These are phyloP conservation scores for Asteroscopus sphinx DNA, from an alignment of 2,888 invertebrate species.

Conservation along the genomic window DNA sequence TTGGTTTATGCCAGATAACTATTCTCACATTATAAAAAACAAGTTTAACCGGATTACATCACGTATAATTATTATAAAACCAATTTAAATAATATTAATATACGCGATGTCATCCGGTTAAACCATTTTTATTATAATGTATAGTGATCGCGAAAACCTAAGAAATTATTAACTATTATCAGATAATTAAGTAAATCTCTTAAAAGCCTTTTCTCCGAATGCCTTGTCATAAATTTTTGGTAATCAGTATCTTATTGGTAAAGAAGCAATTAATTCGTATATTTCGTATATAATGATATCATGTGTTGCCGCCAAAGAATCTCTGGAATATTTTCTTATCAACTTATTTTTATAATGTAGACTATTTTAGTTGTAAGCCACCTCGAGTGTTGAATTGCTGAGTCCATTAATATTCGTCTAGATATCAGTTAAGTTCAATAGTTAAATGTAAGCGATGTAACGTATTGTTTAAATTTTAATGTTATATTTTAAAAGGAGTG, in stretches of 20 bases:
- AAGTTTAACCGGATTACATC: too few relatives aligned
- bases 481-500: conserved; percentile 83
- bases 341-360: conserved; percentile 80
- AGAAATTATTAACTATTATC: too few relatives aligned
- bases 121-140: too few relatives aligned
- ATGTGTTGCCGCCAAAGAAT: conserved; percentile 75
- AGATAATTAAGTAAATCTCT: background rate
- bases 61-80: too few relatives aligned
- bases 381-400: conserved; percentile 85
- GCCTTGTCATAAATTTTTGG: background rate
- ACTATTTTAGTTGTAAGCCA: conserved; percentile 85
- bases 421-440: conserved; percentile 76
- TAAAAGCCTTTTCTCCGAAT: background rate
- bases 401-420: conserved; percentile 78
- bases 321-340: conserved; percentile 76
- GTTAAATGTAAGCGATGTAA: conserved; percentile 74
- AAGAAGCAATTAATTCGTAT: conserved; percentile 61
- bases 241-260: conserved; percentile 51
- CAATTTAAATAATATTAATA: too few relatives aligned
- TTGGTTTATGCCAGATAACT: too few relatives aligned
- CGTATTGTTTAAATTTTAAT: conserved; percentile 80
- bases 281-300: too few relatives aligned
- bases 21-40: too few relatives aligned
- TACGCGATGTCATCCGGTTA: too few relatives aligned
- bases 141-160: too few relatives aligned